Conservation (phyloP, 2,113 vertebrate genomes). For the Sterrhoptilus dennistouni region DNA sequence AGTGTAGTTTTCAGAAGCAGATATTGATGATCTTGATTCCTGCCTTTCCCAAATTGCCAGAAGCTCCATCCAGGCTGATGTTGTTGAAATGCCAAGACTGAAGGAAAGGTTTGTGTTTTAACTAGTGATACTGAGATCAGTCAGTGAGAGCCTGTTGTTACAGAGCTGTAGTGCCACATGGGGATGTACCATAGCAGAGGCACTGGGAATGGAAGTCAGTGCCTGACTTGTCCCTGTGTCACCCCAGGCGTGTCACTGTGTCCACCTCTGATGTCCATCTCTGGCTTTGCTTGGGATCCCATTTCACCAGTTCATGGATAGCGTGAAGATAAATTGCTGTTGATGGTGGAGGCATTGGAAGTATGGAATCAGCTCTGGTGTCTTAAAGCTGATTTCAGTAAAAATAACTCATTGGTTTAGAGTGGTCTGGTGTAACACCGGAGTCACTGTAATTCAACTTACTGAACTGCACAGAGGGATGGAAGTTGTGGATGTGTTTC, state of each 20-base stretch:
- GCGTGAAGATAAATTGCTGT: fast-evolving
- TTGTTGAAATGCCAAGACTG: neutral
- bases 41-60: neutral
- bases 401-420: neutral
- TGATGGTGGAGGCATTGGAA: neutral
- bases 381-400: neutral
- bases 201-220: neutral
- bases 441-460: neutral
- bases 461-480: neutral
- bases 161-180: neutral
- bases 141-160: neutral
- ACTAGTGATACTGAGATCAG: neutral
- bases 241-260: neutral
- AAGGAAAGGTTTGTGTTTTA: neutral
- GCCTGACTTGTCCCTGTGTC: neutral
- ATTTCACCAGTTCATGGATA: neutral
- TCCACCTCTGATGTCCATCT: neutral
- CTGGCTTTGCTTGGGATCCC: neutral
- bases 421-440: neutral
- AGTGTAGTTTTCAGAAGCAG: neutral
- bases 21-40: neutral
- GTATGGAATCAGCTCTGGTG: neutral
- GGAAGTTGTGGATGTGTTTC: neutral
- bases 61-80: neutral
- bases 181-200: neutral